Evolutionary conservation across 1,140 invertebrate species (phyloP), one percentile per base, ranked within the genome.

Genomic region (Procambarus clarkii): DNA sequence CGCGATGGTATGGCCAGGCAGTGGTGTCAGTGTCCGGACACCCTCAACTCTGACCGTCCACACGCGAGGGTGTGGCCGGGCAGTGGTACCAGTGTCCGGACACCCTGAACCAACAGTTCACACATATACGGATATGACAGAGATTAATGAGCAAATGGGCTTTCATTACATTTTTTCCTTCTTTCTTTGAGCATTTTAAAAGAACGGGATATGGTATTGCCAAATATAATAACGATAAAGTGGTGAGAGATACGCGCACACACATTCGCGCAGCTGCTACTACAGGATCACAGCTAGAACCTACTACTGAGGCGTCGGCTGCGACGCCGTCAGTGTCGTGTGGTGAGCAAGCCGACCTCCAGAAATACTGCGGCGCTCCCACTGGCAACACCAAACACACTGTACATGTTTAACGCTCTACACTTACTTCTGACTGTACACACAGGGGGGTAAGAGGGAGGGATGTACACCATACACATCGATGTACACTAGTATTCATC

Each of bases 131-230:
- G 69, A 74, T 74, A 74, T 74, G 69, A 74, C 69, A 74, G 24
- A 34, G 24, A 2, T 74, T 74, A 74, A 74, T 74, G 69, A 74
- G 69, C 69, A 74, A 74, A 74, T 7, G 69, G 69, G 69, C 69
- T 34, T 74, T 34, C 34, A 34, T 34, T 34, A 34, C 34, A 34
- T 34, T 34, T 74, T 34, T 24, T 74, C 34, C 34, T 34, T 24
- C 24, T 71, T 71, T 74, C 34, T 74, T 74, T 74, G 69, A 74
- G 69, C 69, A 74, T 74, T 74, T 74, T 34, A 74, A 74, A 74
- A 74, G 69, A 74, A 74, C 69, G 69, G 69, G 69, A 74, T 74
- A 74, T 74, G 69, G 69, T 74, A 74, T 74, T 74, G 69, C 69
- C 69, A 74, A 74, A 74, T 74, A 74, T 74, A 74, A 74, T 74